A percentile compares a stretch with the other conserved stretches of the same genome.
Conservation (phyloP, 2,888 invertebrate species). For the Pherbina coryleti region DNA sequence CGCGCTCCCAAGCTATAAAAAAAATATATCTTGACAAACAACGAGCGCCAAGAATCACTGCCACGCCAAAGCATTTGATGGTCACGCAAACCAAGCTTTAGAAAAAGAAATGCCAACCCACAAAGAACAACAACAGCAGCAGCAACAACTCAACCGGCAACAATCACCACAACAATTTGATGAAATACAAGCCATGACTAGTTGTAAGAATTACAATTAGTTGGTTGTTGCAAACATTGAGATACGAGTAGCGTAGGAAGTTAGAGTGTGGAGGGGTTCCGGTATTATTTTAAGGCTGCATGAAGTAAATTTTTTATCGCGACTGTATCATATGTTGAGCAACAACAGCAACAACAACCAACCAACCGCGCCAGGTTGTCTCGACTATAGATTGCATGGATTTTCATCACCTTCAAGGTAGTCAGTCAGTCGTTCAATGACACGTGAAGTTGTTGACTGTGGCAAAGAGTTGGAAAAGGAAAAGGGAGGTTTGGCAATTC, state of each 20-base stretch:
- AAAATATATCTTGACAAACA: background rate
- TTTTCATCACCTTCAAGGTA: background rate
- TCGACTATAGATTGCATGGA: background rate
- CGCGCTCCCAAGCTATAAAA: background rate
- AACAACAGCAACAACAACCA: background rate
- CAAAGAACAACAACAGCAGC: background rate
- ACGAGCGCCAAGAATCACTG: background rate
- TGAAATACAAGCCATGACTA: background rate
- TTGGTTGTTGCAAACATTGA: background rate
- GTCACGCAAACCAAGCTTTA: background rate
- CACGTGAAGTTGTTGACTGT: conserved; percentile 1
- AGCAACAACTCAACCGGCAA: background rate
- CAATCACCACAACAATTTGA: background rate
- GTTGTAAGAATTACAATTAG: background rate
- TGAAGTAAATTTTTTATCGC: background rate
- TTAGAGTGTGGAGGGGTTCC: no score
- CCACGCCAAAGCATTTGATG: conserved; percentile 4
- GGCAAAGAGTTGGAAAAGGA: no score
- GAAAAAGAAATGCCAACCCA: background rate
- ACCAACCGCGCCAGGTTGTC: conserved; percentile 4
- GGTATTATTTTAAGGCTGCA: no score
- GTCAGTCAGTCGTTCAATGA: conserved; percentile 6
- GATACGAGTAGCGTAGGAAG: background rate
- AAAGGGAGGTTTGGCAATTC: no score
- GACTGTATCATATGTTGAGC: no score